Percentiles rank a stretch among this genome's conserved stretches.
Conservation (phyloP, 2,113 vertebrate genomes). For the Crotalus tigris region DNA sequence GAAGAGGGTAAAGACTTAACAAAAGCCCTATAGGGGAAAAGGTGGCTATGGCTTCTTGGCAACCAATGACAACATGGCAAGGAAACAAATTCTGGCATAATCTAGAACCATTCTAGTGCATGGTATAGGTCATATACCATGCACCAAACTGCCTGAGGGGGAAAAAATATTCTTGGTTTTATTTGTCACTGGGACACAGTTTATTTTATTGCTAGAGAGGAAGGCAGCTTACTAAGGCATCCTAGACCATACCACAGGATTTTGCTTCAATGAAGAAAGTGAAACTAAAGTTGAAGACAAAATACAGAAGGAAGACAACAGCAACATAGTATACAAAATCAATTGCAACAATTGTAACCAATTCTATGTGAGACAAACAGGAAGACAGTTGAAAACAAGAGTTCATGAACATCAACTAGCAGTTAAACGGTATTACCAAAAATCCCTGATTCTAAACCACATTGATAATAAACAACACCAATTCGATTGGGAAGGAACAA, state of each 20-base stretch:
- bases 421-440: no score
- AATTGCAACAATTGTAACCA: no score
- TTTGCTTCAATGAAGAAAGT: neutral
- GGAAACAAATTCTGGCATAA: neutral
- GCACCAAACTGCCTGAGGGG: neutral
- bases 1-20: neutral
- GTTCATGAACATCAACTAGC: no score
- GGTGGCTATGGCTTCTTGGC: neutral
- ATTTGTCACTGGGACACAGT: neutral
- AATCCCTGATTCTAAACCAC: no score
- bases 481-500: no score
- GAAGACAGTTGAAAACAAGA: no score
- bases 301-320: no score
- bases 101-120: neutral
- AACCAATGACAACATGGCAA: neutral
- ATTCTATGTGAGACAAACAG: no score
- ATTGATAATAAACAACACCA: no score
- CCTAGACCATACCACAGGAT: neutral
- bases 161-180: neutral
- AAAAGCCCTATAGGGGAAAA: neutral
- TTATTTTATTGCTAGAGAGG: neutral
- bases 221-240: neutral
- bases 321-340: no score
- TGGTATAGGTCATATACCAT: neutral
- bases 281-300: neutral